A percentile compares a stretch with the other conserved stretches of the same genome.
These are phyloP conservation scores for Carlito syrichta DNA, from an alignment of 2,113 vertebrate species.

Conservation along the genomic window DNA sequence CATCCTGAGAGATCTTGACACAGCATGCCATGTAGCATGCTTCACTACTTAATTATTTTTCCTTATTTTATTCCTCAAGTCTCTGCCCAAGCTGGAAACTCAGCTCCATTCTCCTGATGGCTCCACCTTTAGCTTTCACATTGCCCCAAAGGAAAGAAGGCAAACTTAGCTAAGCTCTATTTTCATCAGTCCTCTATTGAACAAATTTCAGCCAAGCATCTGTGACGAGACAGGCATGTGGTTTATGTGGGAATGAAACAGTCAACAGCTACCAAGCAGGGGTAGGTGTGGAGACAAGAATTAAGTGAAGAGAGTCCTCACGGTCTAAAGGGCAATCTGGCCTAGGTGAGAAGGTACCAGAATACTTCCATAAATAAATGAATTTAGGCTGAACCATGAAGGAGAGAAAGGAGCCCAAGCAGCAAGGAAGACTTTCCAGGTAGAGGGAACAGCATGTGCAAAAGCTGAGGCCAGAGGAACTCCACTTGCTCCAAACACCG, in stretches of 20 bases:
- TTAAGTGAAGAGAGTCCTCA: not conserved
- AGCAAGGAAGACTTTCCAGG: not conserved
- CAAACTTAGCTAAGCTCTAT: not conserved
- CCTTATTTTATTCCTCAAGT: not conserved
- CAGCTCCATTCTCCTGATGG: not conserved
- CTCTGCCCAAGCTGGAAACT: not conserved
- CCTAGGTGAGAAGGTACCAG: not conserved
- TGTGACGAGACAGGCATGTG: not conserved
- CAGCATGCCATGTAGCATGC: rapidly evolving
- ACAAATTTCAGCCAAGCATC: not conserved
- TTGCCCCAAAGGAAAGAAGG: not conserved
- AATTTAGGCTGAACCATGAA: not conserved
- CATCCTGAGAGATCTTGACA: rapidly evolving
- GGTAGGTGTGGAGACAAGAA: rapidly evolving
- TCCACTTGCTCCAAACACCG: not conserved
- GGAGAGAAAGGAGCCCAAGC: not conserved
- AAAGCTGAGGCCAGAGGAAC: not conserved
- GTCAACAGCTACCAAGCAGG: not conserved
- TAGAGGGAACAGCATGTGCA: not conserved
- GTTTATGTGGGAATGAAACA: not conserved
- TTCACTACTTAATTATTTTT: rapidly evolving
- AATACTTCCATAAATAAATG: not conserved
- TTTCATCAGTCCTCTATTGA: rapidly evolving
- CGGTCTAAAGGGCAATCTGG: not conserved
- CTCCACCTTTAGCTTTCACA: not conserved